These are phyloP conservation scores for Agrochola circellaris DNA, from an alignment of 2,888 invertebrate genomes.

Conservation along the genomic window DNA sequence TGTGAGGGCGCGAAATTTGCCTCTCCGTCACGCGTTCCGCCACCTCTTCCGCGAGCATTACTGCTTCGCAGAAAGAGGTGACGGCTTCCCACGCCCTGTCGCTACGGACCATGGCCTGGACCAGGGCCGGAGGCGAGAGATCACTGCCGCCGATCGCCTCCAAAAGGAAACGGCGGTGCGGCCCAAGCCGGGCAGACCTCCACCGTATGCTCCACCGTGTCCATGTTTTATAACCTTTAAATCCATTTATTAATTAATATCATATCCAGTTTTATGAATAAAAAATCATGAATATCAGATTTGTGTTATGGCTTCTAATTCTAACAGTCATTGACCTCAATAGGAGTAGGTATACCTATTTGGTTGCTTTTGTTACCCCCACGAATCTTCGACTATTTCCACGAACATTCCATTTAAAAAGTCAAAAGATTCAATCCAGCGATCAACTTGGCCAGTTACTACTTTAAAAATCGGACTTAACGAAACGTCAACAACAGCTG, in stretches of 20 bases:
- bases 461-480: constrained; percentile 22
- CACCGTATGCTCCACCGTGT: too few species aligned
- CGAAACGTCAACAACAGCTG: constrained; percentile 43
- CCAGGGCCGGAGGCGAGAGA: too few species aligned
- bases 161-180: too few species aligned
- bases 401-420: constrained; percentile 9
- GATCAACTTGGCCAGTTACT: neutral
- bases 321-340: neutral
- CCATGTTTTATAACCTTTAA: neutral
- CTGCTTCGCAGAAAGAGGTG: too few species aligned
- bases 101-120: too few species aligned
- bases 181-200: too few species aligned
- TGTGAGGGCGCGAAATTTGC: too few species aligned
- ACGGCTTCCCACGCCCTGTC: too few species aligned
- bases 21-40: too few species aligned
- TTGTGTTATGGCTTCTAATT: neutral
- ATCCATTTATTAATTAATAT: constrained; percentile 13
- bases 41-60: too few species aligned
- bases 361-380: neutral
- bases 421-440: constrained; percentile 1
- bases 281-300: neutral
- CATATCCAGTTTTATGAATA: neutral
- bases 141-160: too few species aligned
- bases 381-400: neutral
- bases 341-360: neutral